These are phyloP conservation scores for Sitobion miscanthi DNA, from an alignment of 1,140 invertebrate genomes.

Conservation along the genomic window DNA sequence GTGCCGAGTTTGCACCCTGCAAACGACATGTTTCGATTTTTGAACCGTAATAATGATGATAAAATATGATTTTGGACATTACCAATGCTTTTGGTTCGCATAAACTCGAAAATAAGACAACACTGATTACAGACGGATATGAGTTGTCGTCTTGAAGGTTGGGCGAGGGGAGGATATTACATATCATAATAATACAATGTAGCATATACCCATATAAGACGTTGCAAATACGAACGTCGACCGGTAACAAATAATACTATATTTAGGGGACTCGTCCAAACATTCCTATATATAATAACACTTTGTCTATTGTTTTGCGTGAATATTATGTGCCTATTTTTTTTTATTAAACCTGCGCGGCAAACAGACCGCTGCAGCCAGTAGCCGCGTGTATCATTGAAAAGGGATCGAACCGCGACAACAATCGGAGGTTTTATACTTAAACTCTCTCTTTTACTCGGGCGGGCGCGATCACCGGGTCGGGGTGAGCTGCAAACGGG, in stretches of 20 bases:
- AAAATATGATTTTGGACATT: not conserved
- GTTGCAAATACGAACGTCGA: no score
- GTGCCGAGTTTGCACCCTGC: not conserved
- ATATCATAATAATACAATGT: not conserved
- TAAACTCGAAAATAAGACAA: not conserved
- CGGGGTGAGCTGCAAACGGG: not conserved
- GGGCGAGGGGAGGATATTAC: not conserved
- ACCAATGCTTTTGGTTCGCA: not conserved
- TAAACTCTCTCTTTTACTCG: conserved; percentile 30
- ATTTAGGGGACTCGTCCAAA: not conserved
- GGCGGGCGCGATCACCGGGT: not conserved
- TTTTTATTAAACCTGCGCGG: not conserved
- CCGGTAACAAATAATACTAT: no score
- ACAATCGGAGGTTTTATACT: conserved; percentile 18
- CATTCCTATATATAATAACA: not conserved
- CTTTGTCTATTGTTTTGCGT: not conserved
- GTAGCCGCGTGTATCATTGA: not conserved
- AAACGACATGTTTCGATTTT: not conserved
- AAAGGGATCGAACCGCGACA: conserved; percentile 20
- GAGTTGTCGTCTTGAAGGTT: not conserved
- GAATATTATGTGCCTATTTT: not conserved
- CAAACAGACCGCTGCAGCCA: not conserved
- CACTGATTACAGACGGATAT: not conserved
- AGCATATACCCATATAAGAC: not conserved
- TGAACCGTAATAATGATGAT: not conserved